A percentile compares a stretch with the other conserved stretches of the same genome.
phyloP scores from a whole-genome alignment of 2,797 vertebrate species.

The Taenioides sp. region DNA sequence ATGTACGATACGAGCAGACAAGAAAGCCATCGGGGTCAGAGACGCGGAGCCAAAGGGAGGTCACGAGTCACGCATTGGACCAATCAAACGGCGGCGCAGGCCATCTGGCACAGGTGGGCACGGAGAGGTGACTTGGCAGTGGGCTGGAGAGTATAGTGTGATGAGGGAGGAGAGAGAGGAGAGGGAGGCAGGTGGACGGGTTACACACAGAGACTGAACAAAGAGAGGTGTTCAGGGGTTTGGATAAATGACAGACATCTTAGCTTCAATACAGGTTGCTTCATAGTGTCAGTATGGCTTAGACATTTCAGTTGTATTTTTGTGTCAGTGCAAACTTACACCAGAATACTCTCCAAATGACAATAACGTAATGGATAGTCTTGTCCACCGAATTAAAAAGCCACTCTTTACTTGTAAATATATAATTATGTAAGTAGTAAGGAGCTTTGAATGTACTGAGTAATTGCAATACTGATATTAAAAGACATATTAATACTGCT shows the following conservation, averaged over 20 bases:
- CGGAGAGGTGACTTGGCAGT: constrained; percentile 8
- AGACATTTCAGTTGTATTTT: neutral
- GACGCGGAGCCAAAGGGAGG: constrained; percentile 2
- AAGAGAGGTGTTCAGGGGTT: neutral
- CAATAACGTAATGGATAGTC: neutral
- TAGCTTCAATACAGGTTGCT: neutral
- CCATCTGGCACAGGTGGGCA: constrained; percentile 15
- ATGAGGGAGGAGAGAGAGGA: neutral
- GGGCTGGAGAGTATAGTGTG: neutral
- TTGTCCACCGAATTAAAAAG: neutral
- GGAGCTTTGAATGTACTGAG: too few relatives aligned
- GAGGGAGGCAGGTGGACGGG: neutral
- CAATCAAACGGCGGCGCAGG: constrained; percentile 6
- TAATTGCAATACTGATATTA: too few relatives aligned
- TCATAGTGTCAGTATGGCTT: neutral
- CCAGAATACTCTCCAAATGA: neutral
- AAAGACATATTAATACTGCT: too few relatives aligned
- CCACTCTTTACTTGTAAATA: neutral
- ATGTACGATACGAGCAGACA: neutral
- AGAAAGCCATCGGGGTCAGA: constrained; percentile 2
- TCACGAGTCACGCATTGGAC: neutral
- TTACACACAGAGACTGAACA: neutral
- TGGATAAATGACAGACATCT: neutral
- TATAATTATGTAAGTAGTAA: too few relatives aligned
- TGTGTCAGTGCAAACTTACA: neutral